Base-by-base conservation (phyloP, 1,140 invertebrate genomes). In the Palaemon carinicauda region DNA sequence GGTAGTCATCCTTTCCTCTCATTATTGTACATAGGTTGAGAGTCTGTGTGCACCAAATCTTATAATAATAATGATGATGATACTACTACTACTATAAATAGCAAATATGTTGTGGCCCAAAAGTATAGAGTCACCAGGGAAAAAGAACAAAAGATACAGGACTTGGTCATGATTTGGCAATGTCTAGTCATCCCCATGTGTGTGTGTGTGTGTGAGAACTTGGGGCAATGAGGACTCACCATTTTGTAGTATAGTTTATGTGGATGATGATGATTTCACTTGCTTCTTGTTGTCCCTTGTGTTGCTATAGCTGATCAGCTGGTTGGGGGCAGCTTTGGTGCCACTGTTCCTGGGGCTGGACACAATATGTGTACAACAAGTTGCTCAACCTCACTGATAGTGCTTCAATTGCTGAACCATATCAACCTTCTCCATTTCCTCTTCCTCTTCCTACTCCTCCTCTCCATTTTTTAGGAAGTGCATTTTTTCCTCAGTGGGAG, bases 211-310 rank as follows among this genome's bases (percentile, higher is more conserved):
- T 54, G 80, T 84, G 82, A 77, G 82, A 74, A 84, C 74, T 54
- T 77, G 51, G 82, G 74, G 74, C 73, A 52, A 54, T 56, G 69
- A 75, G 71, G 82, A 54, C 82, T 75, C 82, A 75, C 82, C 52
- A 53, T 84, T 84, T 84, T 84, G 82, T 84, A 84, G 82, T 84
- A 73, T 84, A 84, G 82, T 84, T 84, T 84, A 78, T 84, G 82
- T 84, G 74, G 73, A 78, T 84, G 73, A 84, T 78, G 73, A 78
- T 84, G 73, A 84, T 78, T 78, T 84, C 82, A 84, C 73, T 84
- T 78, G 73, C 73, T 78, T 74, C 60, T 65, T 77, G 71, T 78
- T 75, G 82, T 78, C 41, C 69, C 81, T 53, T 74, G 69, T 82
- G 73, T 78, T 75, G 82, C 71, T 84, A 41, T 41, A 71, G 69